These are phyloP conservation scores for Ceratitis capitata DNA, from an alignment of 1,140 invertebrate species.

Conservation along the genomic window DNA sequence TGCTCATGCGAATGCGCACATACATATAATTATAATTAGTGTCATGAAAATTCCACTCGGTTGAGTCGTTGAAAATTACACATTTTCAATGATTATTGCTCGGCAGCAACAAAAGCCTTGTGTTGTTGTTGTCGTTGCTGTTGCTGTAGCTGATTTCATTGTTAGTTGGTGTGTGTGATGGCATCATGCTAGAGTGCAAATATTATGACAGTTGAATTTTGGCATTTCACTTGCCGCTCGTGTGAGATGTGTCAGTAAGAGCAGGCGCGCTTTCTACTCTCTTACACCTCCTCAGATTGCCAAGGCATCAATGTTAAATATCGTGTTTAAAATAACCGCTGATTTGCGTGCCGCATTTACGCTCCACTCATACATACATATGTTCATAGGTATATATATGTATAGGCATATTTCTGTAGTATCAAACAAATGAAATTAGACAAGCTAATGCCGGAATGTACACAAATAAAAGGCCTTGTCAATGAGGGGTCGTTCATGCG, in stretches of 20 bases:
- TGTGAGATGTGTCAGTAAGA: background rate
- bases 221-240: background rate
- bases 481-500: no score
- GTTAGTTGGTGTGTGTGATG: background rate
- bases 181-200: background rate
- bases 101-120: background rate
- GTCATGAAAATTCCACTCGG: background rate
- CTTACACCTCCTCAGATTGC: background rate
- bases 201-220: conserved; percentile 18
- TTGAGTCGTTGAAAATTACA: conserved; percentile 18
- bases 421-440: background rate
- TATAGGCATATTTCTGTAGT: background rate
- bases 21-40: background rate
- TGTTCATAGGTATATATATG: background rate
- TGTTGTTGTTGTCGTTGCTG: background rate
- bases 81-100: conserved; percentile 1
- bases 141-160: no score
- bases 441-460: background rate
- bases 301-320: background rate
- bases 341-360: background rate
- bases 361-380: background rate
- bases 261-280: background rate
- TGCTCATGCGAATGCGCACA: no score
- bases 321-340: background rate
- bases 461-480: no score